A percentile compares a stretch with the other conserved stretches of the same genome.
Conservation (phyloP, 2,113 vertebrate genomes). For the Centropus unirufus region DNA sequence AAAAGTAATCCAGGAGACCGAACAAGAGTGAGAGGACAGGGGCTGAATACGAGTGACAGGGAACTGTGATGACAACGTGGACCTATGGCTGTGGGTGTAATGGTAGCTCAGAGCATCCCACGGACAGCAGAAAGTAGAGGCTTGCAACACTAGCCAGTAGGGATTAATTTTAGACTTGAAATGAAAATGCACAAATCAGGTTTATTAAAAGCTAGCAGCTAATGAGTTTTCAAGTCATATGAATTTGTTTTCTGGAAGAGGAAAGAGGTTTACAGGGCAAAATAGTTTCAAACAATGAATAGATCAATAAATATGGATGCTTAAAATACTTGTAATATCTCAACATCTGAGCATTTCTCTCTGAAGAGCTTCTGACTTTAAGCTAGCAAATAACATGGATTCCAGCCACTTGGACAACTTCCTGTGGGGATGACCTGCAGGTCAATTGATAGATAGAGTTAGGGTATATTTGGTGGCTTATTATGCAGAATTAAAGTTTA, state of each 20-base stretch:
- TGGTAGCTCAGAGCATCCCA: neutral
- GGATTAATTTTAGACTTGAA: neutral
- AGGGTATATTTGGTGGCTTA: neutral
- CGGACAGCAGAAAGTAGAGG: neutral
- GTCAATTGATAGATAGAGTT: neutral
- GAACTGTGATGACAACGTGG: neutral
- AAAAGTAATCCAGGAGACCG: neutral
- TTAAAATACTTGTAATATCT: conserved; percentile 44
- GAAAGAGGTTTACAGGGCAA: conserved; percentile 32
- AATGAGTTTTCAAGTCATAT: neutral
- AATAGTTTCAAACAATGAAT: conserved; percentile 16
- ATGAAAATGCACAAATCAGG: neutral
- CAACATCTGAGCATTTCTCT: neutral
- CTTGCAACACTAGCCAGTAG: neutral
- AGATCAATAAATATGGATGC: conserved; percentile 17
- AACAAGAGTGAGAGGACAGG: neutral
- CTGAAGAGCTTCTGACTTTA: conserved; percentile 3
- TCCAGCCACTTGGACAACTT: neutral
- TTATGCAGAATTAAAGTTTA: neutral
- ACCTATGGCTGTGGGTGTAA: fast-evolving
- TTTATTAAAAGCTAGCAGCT: neutral
- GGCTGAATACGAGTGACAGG: neutral
- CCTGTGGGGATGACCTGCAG: neutral
- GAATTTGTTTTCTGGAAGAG: conserved; percentile 16
- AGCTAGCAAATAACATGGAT: neutral